Base-by-base conservation (phyloP, 2,888 invertebrate species). In the Caenorhabditis uteleia region DNA sequence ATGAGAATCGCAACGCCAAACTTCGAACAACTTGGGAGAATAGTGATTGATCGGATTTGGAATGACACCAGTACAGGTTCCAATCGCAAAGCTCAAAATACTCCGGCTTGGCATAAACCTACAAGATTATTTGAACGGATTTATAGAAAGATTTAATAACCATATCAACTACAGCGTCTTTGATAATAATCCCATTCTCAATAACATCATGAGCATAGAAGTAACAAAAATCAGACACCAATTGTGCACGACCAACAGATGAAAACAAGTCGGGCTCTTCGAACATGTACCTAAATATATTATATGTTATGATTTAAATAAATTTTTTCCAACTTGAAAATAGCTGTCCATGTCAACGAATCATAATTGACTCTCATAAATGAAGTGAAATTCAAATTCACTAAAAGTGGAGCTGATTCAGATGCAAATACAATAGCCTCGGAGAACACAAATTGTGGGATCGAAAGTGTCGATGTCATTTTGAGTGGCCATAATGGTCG, bases 171-270 rank as follows among this genome's bases (percentile, higher is more conserved):
- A 74, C 74, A 6, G 64, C 51, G 3, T 66, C 56, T 44, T 65
- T 68, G 16, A 74, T 29, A 27, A 58, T 54, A 5, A 48, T 36
- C 23, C 61, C 61, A 34, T 60, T 64, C 7, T 61, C 58, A 10
- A 68, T 45, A 16, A 39, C 48, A 53, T 70, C 70, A 21, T 77
- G 59, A 12, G 77, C 68, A 39, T 73, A 58, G 49, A 81, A 81
- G 49, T 76, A 80, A 51, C 81, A 81, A 36, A 80, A 78, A 60
- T 81, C 81, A 14, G 77, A 76, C 26, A 81, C 62, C 20, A 81
- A 47, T 55, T 81, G 80, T 40, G 80, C 78, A 8, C 75, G 27
- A n/a, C 70, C 72, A 8, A 74, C 68, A 0, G 75, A 53, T 10
- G 74, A 64, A 36, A 75, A 75, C 14, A 58, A 42, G 16, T 56